phyloP scores from a whole-genome alignment of 2,888 invertebrate genomes.

The Epiblema foenella region DNA sequence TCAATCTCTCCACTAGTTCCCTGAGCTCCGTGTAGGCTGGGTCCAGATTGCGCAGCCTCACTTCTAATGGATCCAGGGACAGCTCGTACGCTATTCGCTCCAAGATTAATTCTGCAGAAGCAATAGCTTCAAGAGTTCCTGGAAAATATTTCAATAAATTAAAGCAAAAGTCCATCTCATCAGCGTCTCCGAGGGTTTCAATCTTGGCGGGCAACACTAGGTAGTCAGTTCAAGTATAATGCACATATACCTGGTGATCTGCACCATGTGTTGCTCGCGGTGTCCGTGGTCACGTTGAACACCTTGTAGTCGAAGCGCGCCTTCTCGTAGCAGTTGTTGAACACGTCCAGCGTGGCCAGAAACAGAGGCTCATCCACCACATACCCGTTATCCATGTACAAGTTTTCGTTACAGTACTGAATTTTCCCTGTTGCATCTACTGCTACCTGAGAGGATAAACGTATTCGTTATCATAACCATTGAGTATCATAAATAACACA shows the following conservation, averaged over 20 bases:
- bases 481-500: no score
- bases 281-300: constrained; percentile 61
- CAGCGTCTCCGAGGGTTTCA: no score
- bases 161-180: not conserved
- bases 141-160: constrained; percentile 36
- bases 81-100: constrained; percentile 82
- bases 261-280: constrained; percentile 62
- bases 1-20: constrained; percentile 78
- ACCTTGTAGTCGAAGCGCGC: constrained; percentile 58
- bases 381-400: constrained; percentile 80
- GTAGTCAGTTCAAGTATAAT: no score
- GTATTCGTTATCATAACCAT: not conserved
- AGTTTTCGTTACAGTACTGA: constrained; percentile 75
- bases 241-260: constrained; percentile 65
- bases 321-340: constrained; percentile 59
- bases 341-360: constrained; percentile 45
- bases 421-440: constrained; percentile 76
- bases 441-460: constrained; percentile 53
- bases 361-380: constrained; percentile 57
- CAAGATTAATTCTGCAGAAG: constrained; percentile 83
- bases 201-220: no score
- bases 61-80: constrained; percentile 79
- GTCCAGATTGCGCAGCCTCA: constrained; percentile 76
- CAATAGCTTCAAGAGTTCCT: constrained; percentile 79
- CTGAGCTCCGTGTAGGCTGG: constrained; percentile 50